Percentiles rank a stretch among this genome's conserved stretches.
Evolutionary conservation across 2,888 invertebrate species (phyloP).

Genomic region (Pammene fasciana): DNA sequence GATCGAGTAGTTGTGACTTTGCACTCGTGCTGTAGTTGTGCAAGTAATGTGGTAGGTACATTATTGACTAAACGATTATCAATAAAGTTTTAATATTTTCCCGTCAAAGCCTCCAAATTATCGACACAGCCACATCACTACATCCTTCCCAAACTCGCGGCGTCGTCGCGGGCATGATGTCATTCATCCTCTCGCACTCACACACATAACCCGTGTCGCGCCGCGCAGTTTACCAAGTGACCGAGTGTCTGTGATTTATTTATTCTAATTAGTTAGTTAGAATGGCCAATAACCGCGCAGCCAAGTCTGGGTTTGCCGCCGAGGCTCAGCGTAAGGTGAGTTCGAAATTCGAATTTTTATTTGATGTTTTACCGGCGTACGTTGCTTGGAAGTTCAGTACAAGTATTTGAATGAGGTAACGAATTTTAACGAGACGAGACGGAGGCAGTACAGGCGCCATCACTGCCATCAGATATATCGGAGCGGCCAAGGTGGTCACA

Average conservation of each 20-base stretch:
- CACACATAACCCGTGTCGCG: constrained; percentile 66
- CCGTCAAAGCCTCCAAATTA: constrained; percentile 4
- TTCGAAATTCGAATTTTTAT: constrained; percentile 18
- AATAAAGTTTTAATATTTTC: background rate
- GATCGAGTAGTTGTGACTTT: no score
- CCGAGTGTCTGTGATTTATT: constrained; percentile 76
- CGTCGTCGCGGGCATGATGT: constrained; percentile 69
- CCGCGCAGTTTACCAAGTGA: constrained; percentile 78
- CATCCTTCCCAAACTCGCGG: constrained; percentile 49
- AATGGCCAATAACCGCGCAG: constrained; percentile 93
- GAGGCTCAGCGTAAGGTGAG: constrained; percentile 97
- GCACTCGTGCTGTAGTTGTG: no score
- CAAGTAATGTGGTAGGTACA: no score
- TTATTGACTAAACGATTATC: no score
- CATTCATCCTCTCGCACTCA: constrained; percentile 79
- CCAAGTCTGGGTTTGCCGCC: constrained; percentile 97
- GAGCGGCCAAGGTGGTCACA: no score
- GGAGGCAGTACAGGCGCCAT: no score
- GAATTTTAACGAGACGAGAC: background rate
- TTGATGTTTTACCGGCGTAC: background rate
- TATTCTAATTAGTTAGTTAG: constrained; percentile 65
- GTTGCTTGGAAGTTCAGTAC: background rate
- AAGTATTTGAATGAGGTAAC: constrained; percentile 17
- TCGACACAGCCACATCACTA: constrained; percentile 38
- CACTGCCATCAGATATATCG: no score